Base-by-base conservation (phyloP, 30 jellyfish, hydroid and myxozoan genomes). In the Cassiopea andromeda region DNA sequence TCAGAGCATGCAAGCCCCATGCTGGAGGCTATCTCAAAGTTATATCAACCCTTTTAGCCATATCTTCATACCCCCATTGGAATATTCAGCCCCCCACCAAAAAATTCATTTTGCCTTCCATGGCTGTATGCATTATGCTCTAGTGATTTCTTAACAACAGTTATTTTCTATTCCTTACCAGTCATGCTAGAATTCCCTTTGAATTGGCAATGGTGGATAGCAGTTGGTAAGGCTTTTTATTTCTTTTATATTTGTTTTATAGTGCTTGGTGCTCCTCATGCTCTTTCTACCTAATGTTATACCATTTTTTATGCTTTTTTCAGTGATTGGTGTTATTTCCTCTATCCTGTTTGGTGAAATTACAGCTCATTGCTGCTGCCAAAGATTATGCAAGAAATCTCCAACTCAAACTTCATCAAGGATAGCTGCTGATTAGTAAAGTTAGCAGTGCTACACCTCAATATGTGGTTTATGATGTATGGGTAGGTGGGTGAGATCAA, bases 171-270 rank as follows among this genome's bases (percentile, higher is more conserved):
- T 54, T 46, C 67, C 46, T 81, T 27, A 64, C 45, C 54, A 87
- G 94, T 87, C 15, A 87, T 75, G 88, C 54, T 87, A 14, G 84
- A 87, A 64, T 87, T 87, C 44, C 94, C 94, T 75, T 19, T 67
- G 48, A 87, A 87, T 82, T 87, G 94, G 94, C 78, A 87, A 66
- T 87, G 94, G 94, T 87, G 94, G 94, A 80, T 87, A 48, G 85
- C 94, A 38, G 9, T 87, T 16, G 67, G 94, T 87, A 77, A 87
- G 94, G 14, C 10, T 44, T 38, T 5, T 44, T 4, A 17, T 43
- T 58, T 58, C 77, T 43, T 68, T 17, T 68, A 17, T 27, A 10
- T 72, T 14, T 72, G 50, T 10, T 27, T 17, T 17, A 4, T 6
- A 18, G 7, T 18, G 77, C 7, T 38, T 38, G 10, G 64, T 75